Base-by-base conservation (phyloP, 2,113 vertebrate species). In the Bufo bufo region DNA sequence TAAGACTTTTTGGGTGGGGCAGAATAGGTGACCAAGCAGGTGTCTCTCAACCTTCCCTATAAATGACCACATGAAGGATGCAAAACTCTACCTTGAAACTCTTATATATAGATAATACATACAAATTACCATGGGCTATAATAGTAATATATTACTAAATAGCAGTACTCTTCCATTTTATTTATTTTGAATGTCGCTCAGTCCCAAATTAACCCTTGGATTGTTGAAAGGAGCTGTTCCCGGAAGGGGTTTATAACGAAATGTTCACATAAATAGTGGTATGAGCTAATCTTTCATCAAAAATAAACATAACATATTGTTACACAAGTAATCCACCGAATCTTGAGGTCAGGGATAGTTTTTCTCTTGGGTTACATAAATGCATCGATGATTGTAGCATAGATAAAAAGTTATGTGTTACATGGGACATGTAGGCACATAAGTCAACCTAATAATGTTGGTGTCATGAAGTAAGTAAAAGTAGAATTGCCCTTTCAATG, bases 301-400 rank as follows among this genome's bases (percentile, higher is more conserved):
- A 56, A 79, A 79, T 52, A 79, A 79, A 79, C 77, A 23, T n/a
- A 79, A 79, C 77, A 23, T n/a, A 78, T 78, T 52, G 23, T 1
- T 47, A 49, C 49, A 10, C 50, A 52, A 13, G 20, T 75, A 77
- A 23, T 19, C 49, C 23, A n/a, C 10, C 19, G 9, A 54, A 23
- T 58, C 49, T 50, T 23, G 75, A 58, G 52, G 50, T 13, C 52
- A 58, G 52, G 20, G 52, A 33, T 79, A 12, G 43, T 14, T 43
- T 16, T 58, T 43, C 6, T 79, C n/a, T 23, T 79, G 4, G 52
- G 19, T 23, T 50, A 19, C 17, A 33, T 6, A 20, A 77, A 56
- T 33, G 50, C 9, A 56, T 56, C 20, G 19, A 16, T 33, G n/a
- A 23, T 19, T 33, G 56, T n/a, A 6, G 17, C 10, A 78, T 13